phyloP scores from a whole-genome alignment of 2,888 invertebrate genomes.

The Idaea biselata region DNA sequence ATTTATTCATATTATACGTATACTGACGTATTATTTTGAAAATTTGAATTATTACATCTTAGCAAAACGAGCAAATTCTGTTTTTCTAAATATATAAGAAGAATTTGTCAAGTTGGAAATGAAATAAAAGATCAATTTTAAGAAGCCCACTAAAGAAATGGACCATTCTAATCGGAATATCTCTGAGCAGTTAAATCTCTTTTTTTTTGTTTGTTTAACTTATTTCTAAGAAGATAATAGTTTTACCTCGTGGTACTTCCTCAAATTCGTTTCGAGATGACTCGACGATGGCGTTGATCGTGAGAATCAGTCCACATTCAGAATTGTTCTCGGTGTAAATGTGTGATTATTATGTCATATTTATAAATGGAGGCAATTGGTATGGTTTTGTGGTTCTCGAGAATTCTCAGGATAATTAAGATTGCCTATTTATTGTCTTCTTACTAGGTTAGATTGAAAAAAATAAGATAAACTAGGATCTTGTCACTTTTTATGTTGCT shows the following conservation, averaged over 20 bases:
- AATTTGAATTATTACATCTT: no score
- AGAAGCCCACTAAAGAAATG: constrained; percentile 43
- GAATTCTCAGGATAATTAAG: not conserved
- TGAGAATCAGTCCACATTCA: constrained; percentile 54
- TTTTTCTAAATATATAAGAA: not conserved
- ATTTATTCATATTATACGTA: no score
- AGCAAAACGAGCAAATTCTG: not conserved
- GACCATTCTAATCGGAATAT: constrained; percentile 67
- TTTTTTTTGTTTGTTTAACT: constrained; percentile 47
- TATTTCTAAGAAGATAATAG: constrained; percentile 68
- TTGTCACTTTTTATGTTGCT: not conserved
- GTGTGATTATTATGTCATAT: constrained; percentile 30
- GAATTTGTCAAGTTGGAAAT: constrained; percentile 29
- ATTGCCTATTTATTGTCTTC: not conserved
- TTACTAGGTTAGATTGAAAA: not conserved
- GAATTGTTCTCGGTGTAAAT: constrained; percentile 33
- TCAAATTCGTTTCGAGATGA: constrained; percentile 71
- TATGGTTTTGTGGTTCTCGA: constrained; percentile 10
- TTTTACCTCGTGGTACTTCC: constrained; percentile 51
- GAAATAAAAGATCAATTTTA: constrained; percentile 53
- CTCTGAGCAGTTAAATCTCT: constrained; percentile 35
- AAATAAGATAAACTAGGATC: not conserved
- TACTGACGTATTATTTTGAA: no score
- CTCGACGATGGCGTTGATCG: constrained; percentile 52
- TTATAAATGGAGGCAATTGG: constrained; percentile 16